phyloP scores from a whole-genome alignment of 2,113 vertebrate genomes.

The Solea solea region DNA sequence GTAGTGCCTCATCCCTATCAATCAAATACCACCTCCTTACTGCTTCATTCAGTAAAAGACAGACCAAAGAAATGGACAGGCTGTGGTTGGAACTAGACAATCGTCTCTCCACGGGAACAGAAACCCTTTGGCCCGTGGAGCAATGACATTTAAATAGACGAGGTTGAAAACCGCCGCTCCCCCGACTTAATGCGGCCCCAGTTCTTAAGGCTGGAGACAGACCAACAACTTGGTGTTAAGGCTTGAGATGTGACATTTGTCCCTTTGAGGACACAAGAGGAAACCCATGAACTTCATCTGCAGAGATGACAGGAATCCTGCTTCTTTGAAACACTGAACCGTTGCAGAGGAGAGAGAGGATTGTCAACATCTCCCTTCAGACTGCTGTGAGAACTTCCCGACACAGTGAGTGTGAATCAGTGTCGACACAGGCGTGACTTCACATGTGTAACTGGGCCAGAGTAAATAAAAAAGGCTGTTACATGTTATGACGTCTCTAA shows the following conservation, averaged over 20 bases:
- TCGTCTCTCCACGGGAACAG: background rate
- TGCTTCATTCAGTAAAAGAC: background rate
- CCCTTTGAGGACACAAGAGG: conserved; percentile 15
- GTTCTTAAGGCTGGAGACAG: conserved; percentile 10
- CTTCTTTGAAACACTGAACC: background rate
- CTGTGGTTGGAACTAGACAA: background rate
- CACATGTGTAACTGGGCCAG: no score
- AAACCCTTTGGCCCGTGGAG: conserved; percentile 23
- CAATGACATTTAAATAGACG: conserved; percentile 53
- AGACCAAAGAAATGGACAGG: background rate
- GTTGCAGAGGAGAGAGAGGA: background rate
- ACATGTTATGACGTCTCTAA: conserved; percentile 8
- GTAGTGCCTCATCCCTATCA: no score
- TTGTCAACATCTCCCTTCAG: no score
- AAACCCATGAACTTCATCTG: conserved; percentile 4
- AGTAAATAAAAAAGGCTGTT: conserved; percentile 36
- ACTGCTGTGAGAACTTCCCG: background rate
- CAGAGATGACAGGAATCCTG: conserved; percentile 9
- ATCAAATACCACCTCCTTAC: no score
- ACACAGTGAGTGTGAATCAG: no score
- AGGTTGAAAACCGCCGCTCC: conserved; percentile 28
- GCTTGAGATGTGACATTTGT: conserved; percentile 33
- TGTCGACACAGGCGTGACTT: background rate
- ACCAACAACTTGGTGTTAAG: background rate
- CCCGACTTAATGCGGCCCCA: conserved; percentile 26